Base-by-base conservation (phyloP, 2,113 vertebrate genomes). In the Gobio gobio region DNA sequence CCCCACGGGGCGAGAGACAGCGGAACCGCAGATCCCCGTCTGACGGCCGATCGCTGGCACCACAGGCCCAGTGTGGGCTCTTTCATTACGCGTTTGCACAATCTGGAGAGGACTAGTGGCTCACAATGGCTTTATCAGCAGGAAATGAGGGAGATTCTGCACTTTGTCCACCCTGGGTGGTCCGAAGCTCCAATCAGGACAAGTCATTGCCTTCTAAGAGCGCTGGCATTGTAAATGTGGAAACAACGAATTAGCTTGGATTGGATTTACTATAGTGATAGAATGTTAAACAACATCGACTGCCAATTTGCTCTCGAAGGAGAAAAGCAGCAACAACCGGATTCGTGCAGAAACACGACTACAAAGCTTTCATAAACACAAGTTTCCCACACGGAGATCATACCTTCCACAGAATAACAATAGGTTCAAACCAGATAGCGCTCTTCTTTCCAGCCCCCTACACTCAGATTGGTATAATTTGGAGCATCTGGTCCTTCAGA, bases 371-470 rank as follows among this genome's bases (percentile, higher is more conserved):
- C n/a, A 59, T 64, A 59, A 89, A 85, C 78, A 88, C 85, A 87
- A 79, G 91, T 78, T 94, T 94, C 93, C 92, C 93, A 94, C 90
- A 88, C 91, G 85, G 90, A 91, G 90, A 90, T 93, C 90, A 93
- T 91, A 93, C 92, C 92, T 92, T 86, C 78, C 66, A 83, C 77
- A 59, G 75, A 89, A 54, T 78, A 94, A 92, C 91, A 93, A 90
- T 90, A 89, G 89, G 83, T 83, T 78, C 86, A 45, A 83, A 81
- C 66, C 87, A 90, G 88, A 89, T 88, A 86, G 86, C 45, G 76
- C 82, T 86, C 72, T 82, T 24, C 29, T 33, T 40, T 1, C 82
- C 81, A 82, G 5, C 61, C 74, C 43, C 80, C 45, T 70, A 49
- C 82, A 54, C 78, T 64, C 83, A 86, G 76, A 90, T 74, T 86